Base-by-base conservation (phyloP, 2,797 vertebrate genomes). In the Decapterus maruadsi region DNA sequence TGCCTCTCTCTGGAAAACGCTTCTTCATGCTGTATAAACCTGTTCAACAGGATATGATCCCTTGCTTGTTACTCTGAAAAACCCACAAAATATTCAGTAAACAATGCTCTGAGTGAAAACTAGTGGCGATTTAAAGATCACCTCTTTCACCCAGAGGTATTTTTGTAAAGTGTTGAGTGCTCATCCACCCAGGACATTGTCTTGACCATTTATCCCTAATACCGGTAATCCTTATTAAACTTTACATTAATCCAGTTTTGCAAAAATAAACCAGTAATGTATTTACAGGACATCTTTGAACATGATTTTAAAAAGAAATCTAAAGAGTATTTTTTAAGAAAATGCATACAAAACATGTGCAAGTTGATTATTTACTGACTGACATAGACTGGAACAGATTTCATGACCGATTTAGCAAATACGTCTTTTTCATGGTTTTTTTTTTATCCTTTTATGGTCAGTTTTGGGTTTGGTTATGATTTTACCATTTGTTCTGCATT, bases 1-100 rank as follows among this genome's bases (percentile, higher is more conserved):
- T 75, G 8, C 61, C 31, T 8, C 11, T 36, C 31, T 29, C 69
- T 66, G 57, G 54, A 67, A 76, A 82, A 71, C 48, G n/a, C 45
- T 43, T 65, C 29, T n/a, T 34, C 31, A 17, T 19, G 34, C 58
- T 71, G 19, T 42, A 40, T 12, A 76, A 91, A 88, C 87, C 78
- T 78, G 65, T 84, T 53, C 6, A 62, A 83, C 77, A 64, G 60
- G 87, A 82, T 48, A 54, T 42, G 26, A 64, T 43, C 12, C 4
- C 3, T 31, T 22, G 53, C 66, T 29, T 38, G 22, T 1, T 48
- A 16, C 34, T 57, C n/a, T 29, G 4, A 57, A 46, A 16, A 68
- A 58, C 29, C 45, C 12, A 70, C 17, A 67, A 73, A 54, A 58
- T 61, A n/a, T 34, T 26, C 11, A 70, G 17, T 22, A 64, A 79